Percentiles rank a stretch among this genome's conserved stretches.
Conservation (phyloP, 2,797 vertebrate genomes). For the Adelosebastes latens region DNA sequence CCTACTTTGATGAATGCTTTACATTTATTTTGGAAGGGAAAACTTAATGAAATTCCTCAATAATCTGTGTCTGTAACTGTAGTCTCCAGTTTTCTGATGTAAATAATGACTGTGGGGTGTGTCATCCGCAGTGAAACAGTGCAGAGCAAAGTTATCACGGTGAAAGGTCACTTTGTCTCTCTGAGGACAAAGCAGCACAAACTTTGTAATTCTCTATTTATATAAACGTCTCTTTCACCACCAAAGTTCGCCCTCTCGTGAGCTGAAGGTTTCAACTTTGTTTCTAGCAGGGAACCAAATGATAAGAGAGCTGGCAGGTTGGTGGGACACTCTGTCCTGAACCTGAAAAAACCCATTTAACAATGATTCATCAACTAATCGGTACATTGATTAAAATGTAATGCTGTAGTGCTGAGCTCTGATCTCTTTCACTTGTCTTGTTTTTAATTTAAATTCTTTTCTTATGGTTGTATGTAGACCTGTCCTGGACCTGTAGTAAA, state of each 20-base stretch:
- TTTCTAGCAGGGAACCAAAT: neutral
- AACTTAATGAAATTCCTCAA: neutral
- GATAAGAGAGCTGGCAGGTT: neutral
- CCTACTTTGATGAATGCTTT: neutral
- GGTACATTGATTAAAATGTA: neutral
- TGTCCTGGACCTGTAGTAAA: neutral
- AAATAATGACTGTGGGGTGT: neutral
- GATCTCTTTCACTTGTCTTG: neutral
- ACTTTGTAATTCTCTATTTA: conserved; percentile 33
- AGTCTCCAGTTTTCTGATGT: neutral
- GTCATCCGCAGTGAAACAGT: neutral
- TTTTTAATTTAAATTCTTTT: neutral
- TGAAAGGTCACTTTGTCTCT: conserved; percentile 17
- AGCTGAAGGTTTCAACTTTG: neutral
- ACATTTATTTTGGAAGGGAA: neutral
- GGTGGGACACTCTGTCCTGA: neutral
- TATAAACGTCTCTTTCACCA: neutral
- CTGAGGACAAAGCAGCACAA: neutral
- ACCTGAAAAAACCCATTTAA: neutral
- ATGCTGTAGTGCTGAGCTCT: neutral
- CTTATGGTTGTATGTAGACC: neutral
- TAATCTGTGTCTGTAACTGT: too few relatives aligned
- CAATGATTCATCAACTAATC: neutral
- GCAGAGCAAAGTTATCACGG: neutral
- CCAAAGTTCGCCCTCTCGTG: neutral